These are phyloP conservation scores for Dipus sagitta DNA, from an alignment of 2,797 vertebrate species.

Conservation along the genomic window DNA sequence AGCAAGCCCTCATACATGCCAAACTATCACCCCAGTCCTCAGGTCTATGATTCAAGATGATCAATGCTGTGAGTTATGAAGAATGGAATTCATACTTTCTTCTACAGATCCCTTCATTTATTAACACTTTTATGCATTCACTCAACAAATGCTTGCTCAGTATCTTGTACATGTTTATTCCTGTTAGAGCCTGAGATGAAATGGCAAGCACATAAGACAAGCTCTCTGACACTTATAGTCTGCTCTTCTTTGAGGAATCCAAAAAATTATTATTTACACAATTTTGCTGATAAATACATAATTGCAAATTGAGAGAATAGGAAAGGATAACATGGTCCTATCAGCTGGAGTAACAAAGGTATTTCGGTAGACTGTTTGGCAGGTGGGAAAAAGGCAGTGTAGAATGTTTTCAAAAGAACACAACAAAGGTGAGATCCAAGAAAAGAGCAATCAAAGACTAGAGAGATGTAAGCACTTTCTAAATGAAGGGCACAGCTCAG, in stretches of 20 bases:
- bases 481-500: neutral
- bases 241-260: fast-evolving
- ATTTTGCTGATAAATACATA: neutral
- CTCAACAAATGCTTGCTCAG: slow-evolving; percentile 1
- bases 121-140: neutral
- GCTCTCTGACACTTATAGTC: neutral
- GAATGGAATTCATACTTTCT: slow-evolving; percentile 20
- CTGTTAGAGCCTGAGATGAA: neutral
- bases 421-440: neutral
- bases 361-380: neutral
- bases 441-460: neutral
- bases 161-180: neutral
- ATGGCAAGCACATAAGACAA: neutral
- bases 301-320: neutral
- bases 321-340: neutral
- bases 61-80: neutral
- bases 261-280: neutral
- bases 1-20: no score
- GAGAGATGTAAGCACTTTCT: neutral
- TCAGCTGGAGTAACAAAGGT: neutral
- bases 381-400: neutral
- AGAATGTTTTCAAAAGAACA: neutral
- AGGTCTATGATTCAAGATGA: neutral
- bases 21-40: no score
- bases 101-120: neutral